phyloP scores from a whole-genome alignment of 2,797 vertebrate genomes.

The Lophotriccus pileatus region DNA sequence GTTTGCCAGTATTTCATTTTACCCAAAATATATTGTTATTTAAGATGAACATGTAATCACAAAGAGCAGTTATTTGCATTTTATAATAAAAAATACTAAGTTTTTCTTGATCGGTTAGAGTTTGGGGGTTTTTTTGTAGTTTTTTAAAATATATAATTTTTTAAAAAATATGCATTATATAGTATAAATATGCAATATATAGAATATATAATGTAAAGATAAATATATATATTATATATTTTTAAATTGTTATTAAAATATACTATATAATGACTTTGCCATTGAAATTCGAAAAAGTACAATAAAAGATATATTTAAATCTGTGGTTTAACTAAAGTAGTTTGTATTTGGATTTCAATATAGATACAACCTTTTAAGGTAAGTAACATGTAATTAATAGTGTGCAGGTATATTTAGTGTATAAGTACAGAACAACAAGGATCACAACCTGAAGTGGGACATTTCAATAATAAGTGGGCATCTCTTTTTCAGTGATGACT shows the following conservation, averaged over 20 bases:
- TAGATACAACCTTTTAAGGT: neutral
- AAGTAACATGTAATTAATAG: neutral
- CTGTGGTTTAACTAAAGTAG: neutral
- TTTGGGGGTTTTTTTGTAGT: neutral
- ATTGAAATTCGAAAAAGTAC: neutral
- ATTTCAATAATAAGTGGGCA: neutral
- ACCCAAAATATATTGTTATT: neutral
- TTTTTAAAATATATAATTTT: neutral
- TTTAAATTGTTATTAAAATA: neutral
- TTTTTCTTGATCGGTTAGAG: neutral
- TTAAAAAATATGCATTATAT: neutral
- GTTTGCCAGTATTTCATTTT: neutral
- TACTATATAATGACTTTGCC: neutral
- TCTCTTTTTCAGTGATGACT: neutral
- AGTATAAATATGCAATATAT: neutral
- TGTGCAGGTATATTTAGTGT: neutral
- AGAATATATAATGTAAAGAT: neutral
- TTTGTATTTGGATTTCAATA: neutral
- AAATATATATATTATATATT: neutral
- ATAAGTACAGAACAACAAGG: neutral
- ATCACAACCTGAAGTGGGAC: neutral
- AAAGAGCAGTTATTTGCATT: neutral
- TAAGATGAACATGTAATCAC: neutral
- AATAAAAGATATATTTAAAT: neutral
- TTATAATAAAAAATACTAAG: neutral